phyloP scores from a whole-genome alignment of 2,888 invertebrate genomes.

The Gymnosoma rotundatum region DNA sequence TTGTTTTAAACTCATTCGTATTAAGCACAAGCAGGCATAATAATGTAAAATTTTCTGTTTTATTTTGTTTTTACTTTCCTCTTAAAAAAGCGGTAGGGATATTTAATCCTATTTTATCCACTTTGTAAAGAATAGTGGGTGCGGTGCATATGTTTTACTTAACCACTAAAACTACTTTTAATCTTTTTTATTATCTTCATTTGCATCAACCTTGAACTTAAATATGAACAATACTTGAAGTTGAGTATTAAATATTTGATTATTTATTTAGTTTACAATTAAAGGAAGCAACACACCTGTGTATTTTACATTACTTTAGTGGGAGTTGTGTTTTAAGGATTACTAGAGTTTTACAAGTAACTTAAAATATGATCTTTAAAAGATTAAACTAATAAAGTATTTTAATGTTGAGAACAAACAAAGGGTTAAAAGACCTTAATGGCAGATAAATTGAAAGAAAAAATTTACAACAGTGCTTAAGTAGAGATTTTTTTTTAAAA shows the following conservation, averaged over 20 bases:
- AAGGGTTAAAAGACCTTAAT: too few relatives aligned
- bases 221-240: background rate
- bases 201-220: background rate
- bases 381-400: too few relatives aligned
- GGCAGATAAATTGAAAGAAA: too few relatives aligned
- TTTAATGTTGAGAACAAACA: too few relatives aligned
- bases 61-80: background rate
- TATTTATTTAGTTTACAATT: slow-evolving; percentile 10
- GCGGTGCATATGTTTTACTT: slow-evolving; percentile 19
- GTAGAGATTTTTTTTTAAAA: too few relatives aligned
- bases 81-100: slow-evolving; percentile 11
- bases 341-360: too few relatives aligned
- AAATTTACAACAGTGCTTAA: too few relatives aligned
- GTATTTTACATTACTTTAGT: too few relatives aligned
- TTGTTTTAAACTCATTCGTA: slow-evolving; percentile 56
- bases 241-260: slow-evolving; percentile 7
- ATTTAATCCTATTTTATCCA: slow-evolving; percentile 69
- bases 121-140: slow-evolving; percentile 56
- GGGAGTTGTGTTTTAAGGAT: too few relatives aligned
- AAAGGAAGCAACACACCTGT: too few relatives aligned
- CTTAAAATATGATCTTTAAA: too few relatives aligned
- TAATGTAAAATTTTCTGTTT: slow-evolving; percentile 37
- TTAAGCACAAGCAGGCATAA: slow-evolving; percentile 63
- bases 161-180: slow-evolving; percentile 41
- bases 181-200: background rate